Base-by-base conservation (phyloP, 2,113 vertebrate genomes). In the Spea bombifrons region DNA sequence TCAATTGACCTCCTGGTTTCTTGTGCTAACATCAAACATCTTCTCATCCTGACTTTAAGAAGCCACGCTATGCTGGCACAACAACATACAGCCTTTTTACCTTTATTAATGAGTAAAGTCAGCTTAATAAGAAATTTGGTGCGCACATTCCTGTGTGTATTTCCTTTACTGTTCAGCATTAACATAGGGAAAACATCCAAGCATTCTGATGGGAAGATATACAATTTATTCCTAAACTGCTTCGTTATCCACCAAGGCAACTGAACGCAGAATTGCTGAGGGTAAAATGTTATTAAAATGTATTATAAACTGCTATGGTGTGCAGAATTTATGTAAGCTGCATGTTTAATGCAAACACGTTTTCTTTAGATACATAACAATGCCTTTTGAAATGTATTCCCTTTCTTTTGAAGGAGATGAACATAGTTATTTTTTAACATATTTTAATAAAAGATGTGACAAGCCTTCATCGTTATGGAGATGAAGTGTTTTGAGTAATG, bases 271-370 rank as follows among this genome's bases (percentile, higher is more conserved):
- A 70, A 71, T 30, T 63, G 59, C 67, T 71, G 55, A 69, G 43
- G 69, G 46, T 52, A 71, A 7, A 55, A 69, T 15, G 69, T 53
- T 45, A 63, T 50, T 7, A 50, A 49, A 70, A 71, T 52, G 12
- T 70, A 57, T 57, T 5, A 4, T n/a, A 76, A 76, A 76, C 50
- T 76, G 66, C 75, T 76, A 46, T 59, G 48, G n/a, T 68, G 9
- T 46, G 64, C 75, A 69, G 44, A 69, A 57, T 68, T 53, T 30
- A 15, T 68, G 75, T 68, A 55, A 50, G 16, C 65, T 59, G 66
- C 30, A 52, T 76, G 43, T n/a, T 43, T 48, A 76, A 48, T 59
- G 66, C 30, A 69, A 48, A 50, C 52, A 43, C 59, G 30, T 76
- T 46, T 76, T 45, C 12, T 13, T 48, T 44, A 16, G 63, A 65